These are phyloP conservation scores for Pentamera pediparva DNA, from an alignment of 53 echinoderm and acorn worm genomes.

Conservation along the genomic window DNA sequence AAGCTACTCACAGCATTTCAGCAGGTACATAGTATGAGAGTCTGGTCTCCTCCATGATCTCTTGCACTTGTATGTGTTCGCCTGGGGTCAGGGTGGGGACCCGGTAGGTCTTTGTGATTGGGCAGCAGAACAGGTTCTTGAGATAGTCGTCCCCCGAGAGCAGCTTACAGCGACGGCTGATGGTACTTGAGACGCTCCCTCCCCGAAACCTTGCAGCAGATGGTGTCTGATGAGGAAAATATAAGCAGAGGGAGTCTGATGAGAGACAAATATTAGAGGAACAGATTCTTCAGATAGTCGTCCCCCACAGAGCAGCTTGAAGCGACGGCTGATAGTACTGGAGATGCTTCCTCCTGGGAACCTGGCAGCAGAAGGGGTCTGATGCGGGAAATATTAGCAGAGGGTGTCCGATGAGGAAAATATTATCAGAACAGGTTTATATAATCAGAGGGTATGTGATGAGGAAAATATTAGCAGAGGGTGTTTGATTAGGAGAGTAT, in stretches of 20 bases:
- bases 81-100: slow-evolving; percentile 60
- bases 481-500: no score
- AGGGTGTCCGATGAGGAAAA: no score
- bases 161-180: slow-evolving; percentile 23
- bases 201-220: no score
- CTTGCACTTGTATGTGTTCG: slow-evolving; percentile 72
- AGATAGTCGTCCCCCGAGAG: slow-evolving; percentile 44
- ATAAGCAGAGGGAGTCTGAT: no score
- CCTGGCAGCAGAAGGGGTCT: no score
- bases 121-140: slow-evolving; percentile 67
- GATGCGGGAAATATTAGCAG: no score
- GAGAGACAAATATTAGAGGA: neutral
- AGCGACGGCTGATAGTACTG: slow-evolving; percentile 18
- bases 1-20: slow-evolving; percentile 93
- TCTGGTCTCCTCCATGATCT: slow-evolving; percentile 83
- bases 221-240: no score
- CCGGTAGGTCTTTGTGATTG: slow-evolving; percentile 73
- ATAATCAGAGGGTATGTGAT: no score
- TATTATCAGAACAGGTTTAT: no score
- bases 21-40: slow-evolving; percentile 75
- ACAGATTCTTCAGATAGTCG: no score
- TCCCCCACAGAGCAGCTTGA: slow-evolving; percentile 42
- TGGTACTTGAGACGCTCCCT: slow-evolving; percentile 18
- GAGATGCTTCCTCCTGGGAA: slow-evolving; percentile 10
- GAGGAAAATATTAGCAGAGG: no score